Conservation (phyloP, 2,113 vertebrate species). For the Eulemur rufifrons region DNA sequence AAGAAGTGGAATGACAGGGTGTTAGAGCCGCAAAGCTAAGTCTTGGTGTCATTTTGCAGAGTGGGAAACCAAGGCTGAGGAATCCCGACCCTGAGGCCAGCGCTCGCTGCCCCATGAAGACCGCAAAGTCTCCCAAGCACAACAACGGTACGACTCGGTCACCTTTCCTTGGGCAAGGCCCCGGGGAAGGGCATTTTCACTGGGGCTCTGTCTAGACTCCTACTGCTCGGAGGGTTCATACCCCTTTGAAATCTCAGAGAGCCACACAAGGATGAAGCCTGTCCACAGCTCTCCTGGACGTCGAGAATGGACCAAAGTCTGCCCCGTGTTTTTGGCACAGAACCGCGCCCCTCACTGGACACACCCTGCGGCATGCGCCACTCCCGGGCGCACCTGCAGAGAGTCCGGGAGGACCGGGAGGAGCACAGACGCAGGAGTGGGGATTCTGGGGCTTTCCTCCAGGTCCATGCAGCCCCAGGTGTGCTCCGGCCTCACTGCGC, state of each 20-base stretch:
- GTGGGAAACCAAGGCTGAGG: neutral
- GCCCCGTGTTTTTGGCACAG: rapidly evolving
- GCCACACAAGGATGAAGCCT: rapidly evolving
- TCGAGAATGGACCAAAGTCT: rapidly evolving
- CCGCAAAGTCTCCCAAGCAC: no score
- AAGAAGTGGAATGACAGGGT: rapidly evolving
- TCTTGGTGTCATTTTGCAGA: rapidly evolving
- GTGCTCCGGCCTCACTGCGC: rapidly evolving
- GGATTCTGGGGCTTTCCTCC: rapidly evolving
- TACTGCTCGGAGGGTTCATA: rapidly evolving
- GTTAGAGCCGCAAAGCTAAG: no score
- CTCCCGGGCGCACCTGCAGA: rapidly evolving
- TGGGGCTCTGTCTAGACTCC: rapidly evolving
- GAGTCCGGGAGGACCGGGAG: rapidly evolving
- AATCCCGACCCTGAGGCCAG: neutral
- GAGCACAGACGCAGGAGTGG: rapidly evolving
- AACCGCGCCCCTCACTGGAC: rapidly evolving
- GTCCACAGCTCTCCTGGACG: rapidly evolving
- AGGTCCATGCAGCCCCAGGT: rapidly evolving
- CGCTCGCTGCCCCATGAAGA: rapidly evolving
- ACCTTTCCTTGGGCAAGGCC: neutral
- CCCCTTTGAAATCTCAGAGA: neutral
- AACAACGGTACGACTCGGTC: rapidly evolving
- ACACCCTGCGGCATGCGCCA: rapidly evolving
- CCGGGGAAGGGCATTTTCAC: neutral